A percentile compares a stretch with the other conserved stretches of the same genome.
phyloP scores from a whole-genome alignment of 1,140 invertebrate genomes.

The Adoxophyes honmai region DNA sequence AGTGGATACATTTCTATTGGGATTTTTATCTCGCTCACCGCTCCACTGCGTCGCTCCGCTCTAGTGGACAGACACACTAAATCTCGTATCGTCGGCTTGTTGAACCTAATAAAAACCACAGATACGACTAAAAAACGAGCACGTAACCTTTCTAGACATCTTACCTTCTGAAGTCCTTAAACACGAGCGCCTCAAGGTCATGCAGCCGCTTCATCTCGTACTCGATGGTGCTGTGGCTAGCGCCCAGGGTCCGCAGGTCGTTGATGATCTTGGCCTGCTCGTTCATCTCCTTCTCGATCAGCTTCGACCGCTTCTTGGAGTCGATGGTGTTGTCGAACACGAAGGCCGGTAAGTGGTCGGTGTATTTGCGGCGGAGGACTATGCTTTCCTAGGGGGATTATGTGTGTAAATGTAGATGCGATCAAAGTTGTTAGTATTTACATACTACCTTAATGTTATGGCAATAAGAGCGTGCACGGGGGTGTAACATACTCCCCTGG shows the following conservation, averaged over 20 bases:
- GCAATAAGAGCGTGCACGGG: no score
- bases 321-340: conserved; percentile 92
- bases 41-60: no score
- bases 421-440: no score
- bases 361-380: conserved; percentile 80
- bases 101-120: no score
- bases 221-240: conserved; percentile 93
- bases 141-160: conserved; percentile 87
- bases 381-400: conserved; percentile 84
- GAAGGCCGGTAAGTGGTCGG: conserved; percentile 88
- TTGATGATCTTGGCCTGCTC: conserved; percentile 97
- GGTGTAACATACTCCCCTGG: no score
- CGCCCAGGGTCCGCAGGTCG: conserved; percentile 92
- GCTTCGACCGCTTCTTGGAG: conserved; percentile 91
- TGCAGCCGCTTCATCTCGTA: conserved; percentile 93
- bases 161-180: conserved; percentile 87
- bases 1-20: no score
- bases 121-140: no score
- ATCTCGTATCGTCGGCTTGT: no score
- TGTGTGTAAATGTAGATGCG: no score
- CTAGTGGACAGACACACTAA: no score
- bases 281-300: conserved; percentile 98
- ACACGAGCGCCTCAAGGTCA: conserved; percentile 94
- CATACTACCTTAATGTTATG: no score
- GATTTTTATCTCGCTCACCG: no score